These are phyloP conservation scores for Centropristis striata DNA, from an alignment of 2,113 vertebrate species.

Conservation along the genomic window DNA sequence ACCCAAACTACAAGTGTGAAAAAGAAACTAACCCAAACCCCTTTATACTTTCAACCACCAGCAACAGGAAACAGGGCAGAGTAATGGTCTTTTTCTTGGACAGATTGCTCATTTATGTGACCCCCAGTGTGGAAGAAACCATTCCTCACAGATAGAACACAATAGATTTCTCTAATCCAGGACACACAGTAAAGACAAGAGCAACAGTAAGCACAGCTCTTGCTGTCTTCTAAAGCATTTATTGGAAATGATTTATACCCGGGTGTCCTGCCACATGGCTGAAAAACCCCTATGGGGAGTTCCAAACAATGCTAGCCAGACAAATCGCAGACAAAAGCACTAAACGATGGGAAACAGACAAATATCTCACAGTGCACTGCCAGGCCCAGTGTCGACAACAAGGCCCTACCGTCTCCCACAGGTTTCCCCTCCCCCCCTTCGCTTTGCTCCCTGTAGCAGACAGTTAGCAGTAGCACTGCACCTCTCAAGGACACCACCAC, in stretches of 20 bases:
- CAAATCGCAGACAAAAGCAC: conserved; percentile 31
- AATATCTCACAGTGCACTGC: conserved; percentile 43
- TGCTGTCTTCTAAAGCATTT: conserved; percentile 54
- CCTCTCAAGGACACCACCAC: conserved; percentile 81
- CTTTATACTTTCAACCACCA: background rate
- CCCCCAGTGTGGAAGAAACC: background rate
- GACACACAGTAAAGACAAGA: conserved; percentile 22
- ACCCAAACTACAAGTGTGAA: no score
- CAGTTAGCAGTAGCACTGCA: conserved; percentile 70
- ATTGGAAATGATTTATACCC: conserved; percentile 49
- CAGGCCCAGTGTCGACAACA: conserved; percentile 44
- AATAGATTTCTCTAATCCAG: conserved; percentile 13
- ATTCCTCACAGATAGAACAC: conserved; percentile 8
- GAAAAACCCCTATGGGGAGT: background rate
- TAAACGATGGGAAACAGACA: conserved; percentile 37
- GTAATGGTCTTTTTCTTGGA: background rate
- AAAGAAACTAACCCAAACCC: no score
- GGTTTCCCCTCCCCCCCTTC: conserved; percentile 64
- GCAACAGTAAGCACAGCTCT: conserved; percentile 22
- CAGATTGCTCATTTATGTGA: conserved; percentile 1
- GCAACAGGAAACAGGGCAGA: background rate
- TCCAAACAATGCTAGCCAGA: conserved; percentile 14
- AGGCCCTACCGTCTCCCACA: conserved; percentile 58
- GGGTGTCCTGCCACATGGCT: background rate
- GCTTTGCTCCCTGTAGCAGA: conserved; percentile 63